Evolutionary conservation across 2,797 vertebrate genomes (phyloP), one percentile per base, ranked within the genome.

Genomic region (Falco concolor): DNA sequence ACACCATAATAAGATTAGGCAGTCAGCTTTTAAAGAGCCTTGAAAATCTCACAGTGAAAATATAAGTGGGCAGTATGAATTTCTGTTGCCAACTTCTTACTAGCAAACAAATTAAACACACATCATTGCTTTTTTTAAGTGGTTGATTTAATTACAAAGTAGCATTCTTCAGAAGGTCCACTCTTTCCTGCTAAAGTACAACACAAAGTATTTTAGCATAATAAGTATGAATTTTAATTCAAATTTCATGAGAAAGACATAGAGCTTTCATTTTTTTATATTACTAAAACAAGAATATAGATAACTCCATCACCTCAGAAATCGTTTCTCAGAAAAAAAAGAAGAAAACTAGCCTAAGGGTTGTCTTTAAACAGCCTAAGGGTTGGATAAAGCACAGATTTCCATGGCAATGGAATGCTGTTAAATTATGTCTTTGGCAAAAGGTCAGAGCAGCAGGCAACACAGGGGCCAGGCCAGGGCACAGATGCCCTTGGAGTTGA

Each of bases 401-500:
- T 79, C 42, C 34, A 34, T 19, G 5, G 9, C 32, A 61, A 19
- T 44, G 17, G 8, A 44, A 44, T 61, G 32, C 25, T 34, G 21
- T 65, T 67, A 61, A 76, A 89, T 54, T 9, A 28, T 3, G 36
- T 8, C 19, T 82, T 52, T 52, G n/a, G 27, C 28, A 68, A 60
- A 24, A 65, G 54, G 64, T 6, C 3, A 5, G 34, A 89, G 18
- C 22, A 80, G 21, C 15, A 72, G 8, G 13, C 10, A 74, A 7
- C 42, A 80, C 11, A 53, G 20, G 28, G 8, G 3, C 20, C 61
- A 87, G 84, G 57, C 9, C 30, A 59, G 34, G 11, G 32, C 42
- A 61, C 8, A 50, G 44, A 42, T 0, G 2, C 4, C 7, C 34
- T 21, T 8, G 9, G 53, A 87, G 23, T 2, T 12, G 12, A 13